Evolutionary conservation across 2,797 vertebrate species (phyloP).

Genomic region (Sebastes trivittatus): DNA sequence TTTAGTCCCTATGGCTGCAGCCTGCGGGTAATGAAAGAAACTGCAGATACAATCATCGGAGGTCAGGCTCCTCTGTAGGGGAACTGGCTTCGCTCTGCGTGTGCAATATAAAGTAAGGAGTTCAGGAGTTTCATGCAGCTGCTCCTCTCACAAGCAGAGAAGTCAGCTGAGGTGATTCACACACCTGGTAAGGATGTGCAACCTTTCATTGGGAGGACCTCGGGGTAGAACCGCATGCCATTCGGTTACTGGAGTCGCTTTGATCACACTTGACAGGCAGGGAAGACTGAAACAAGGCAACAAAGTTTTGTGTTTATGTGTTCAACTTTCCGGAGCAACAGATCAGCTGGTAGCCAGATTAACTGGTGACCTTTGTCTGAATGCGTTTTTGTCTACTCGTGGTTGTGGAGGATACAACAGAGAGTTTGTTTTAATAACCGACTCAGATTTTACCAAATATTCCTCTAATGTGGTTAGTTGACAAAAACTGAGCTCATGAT

Average conservation of each 20-base stretch:
- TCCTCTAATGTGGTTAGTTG: not conserved
- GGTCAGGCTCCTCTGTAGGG: constrained; percentile 16
- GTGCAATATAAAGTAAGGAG: not conserved
- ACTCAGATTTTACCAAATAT: not conserved
- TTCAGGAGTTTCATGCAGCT: constrained; percentile 4
- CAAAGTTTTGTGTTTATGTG: not conserved
- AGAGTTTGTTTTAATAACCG: not conserved
- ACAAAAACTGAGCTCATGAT: not conserved
- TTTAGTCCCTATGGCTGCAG: not conserved
- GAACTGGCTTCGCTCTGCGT: not conserved
- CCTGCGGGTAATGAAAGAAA: not conserved
- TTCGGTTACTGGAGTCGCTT: not conserved
- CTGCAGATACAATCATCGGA: not conserved
- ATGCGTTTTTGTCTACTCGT: not conserved
- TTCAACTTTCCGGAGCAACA: not conserved
- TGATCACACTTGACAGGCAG: constrained; percentile 11
- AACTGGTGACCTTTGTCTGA: constrained; percentile 27
- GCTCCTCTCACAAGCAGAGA: not conserved
- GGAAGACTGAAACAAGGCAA: not conserved
- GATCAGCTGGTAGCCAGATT: not conserved
- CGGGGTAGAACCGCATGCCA: not conserved
- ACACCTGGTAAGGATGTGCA: constrained; percentile 4
- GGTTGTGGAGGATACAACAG: not conserved
- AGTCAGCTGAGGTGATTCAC: constrained; percentile 8
- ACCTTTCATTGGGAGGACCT: constrained; percentile 8